Evolutionary conservation across 2,888 invertebrate species (phyloP).

Genomic region (Gortyna flavago): DNA sequence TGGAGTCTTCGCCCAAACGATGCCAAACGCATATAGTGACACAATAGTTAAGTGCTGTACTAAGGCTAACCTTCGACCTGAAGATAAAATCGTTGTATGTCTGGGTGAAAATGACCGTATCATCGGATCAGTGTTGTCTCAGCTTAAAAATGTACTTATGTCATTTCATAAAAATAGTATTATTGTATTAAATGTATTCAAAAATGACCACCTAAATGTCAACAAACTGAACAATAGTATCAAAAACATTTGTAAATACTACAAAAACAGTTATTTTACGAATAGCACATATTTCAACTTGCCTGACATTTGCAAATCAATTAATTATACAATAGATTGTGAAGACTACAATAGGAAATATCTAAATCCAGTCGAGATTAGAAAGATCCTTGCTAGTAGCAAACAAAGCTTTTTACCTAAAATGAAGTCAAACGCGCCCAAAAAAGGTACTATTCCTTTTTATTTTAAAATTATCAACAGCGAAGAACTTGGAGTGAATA

Average conservation of each 20-base stretch:
- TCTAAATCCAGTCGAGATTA: constrained; percentile 11
- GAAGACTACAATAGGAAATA: constrained; percentile 6
- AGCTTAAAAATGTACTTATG: background rate
- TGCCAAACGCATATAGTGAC: constrained; percentile 21
- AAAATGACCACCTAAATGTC: background rate
- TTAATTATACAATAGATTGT: background rate
- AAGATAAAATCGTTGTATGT: no score
- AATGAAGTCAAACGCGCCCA: background rate
- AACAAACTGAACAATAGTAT: no score
- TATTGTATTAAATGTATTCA: constrained; percentile 1
- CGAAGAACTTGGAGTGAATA: no score
- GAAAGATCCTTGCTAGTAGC: background rate
- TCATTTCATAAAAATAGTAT: constrained; percentile 5
- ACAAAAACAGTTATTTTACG: no score
- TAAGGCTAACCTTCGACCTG: no score
- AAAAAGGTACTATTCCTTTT: constrained; percentile 14
- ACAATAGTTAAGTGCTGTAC: no score
- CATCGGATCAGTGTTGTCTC: background rate
- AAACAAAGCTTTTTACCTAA: constrained; percentile 4
- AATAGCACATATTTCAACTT: no score
- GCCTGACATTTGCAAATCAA: no score
- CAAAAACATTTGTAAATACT: no score
- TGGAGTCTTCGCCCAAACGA: constrained; percentile 12
- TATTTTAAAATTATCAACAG: background rate
- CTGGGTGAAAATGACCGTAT: background rate